These are phyloP conservation scores for Stenoptilia bipunctidactyla DNA, from an alignment of 2,888 invertebrate species.

Conservation along the genomic window DNA sequence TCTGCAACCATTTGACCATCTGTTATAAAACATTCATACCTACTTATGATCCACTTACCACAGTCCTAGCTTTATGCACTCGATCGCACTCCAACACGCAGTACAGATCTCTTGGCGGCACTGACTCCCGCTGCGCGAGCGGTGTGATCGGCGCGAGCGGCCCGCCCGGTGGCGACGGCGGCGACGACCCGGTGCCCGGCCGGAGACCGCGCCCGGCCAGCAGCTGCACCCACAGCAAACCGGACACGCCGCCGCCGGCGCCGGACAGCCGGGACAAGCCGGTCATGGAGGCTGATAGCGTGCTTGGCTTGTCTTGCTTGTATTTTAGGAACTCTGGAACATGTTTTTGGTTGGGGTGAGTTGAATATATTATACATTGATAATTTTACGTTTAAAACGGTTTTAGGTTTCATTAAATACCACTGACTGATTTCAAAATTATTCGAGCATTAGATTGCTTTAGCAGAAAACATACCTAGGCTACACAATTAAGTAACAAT, in stretches of 20 bases:
- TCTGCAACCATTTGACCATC: no score
- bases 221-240: conserved; percentile 91
- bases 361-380: no score
- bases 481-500: no score
- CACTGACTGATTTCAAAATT: no score
- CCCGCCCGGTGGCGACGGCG: conserved; percentile 78
- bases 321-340: conserved; percentile 88
- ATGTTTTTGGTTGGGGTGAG: no score
- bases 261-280: conserved; percentile 59
- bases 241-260: conserved; percentile 75
- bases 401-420: no score
- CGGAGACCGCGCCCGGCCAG: conserved; percentile 89
- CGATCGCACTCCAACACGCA: conserved; percentile 98
- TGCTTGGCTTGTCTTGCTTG: conserved; percentile 83
- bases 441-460: no score
- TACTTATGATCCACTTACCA: conserved; percentile 76
- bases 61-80: conserved; percentile 95
- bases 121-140: conserved; percentile 49
- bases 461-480: no score
- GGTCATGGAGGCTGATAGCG: conserved; percentile 68
- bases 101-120: conserved; percentile 82
- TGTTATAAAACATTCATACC: no score
- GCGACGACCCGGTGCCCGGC: conserved; percentile 77
- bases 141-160: conserved; percentile 51
- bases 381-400: no score